These are phyloP conservation scores for Squalus acanthias DNA, from an alignment of 2,797 vertebrate genomes.

Conservation along the genomic window DNA sequence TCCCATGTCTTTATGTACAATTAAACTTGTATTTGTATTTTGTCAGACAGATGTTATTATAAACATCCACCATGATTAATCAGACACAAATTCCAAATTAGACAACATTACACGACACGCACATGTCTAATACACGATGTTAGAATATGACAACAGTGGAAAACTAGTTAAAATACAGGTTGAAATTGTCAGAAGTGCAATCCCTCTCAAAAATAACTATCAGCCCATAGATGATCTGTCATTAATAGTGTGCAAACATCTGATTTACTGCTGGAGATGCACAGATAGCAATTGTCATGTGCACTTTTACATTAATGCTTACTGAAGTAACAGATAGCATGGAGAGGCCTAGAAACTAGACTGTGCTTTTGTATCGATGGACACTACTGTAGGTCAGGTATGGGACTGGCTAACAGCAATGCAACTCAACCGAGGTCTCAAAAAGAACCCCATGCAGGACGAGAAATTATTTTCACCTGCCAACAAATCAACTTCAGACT, in stretches of 20 bases:
- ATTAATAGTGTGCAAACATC: not conserved
- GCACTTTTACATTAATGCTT: not conserved
- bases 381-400: not conserved
- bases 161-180: not conserved
- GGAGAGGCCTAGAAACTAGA: not conserved
- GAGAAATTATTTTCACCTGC: not conserved
- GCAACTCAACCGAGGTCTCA: not conserved
- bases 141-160: not conserved
- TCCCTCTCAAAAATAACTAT: not conserved
- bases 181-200: constrained; percentile 3
- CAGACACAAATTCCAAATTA: not conserved
- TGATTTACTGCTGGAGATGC: not conserved
- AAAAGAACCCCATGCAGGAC: not conserved
- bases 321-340: not conserved
- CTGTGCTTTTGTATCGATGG: not conserved
- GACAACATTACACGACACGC: not conserved
- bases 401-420: no score
- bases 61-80: not conserved
- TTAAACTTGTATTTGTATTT: not conserved
- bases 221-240: not conserved
- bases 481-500: not conserved
- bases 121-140: not conserved
- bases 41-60: not conserved
- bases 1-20: not conserved
- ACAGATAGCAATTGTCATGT: not conserved